Evolutionary conservation across 2,797 vertebrate species (phyloP).

Genomic region (Mormyrops boulengeri): DNA sequence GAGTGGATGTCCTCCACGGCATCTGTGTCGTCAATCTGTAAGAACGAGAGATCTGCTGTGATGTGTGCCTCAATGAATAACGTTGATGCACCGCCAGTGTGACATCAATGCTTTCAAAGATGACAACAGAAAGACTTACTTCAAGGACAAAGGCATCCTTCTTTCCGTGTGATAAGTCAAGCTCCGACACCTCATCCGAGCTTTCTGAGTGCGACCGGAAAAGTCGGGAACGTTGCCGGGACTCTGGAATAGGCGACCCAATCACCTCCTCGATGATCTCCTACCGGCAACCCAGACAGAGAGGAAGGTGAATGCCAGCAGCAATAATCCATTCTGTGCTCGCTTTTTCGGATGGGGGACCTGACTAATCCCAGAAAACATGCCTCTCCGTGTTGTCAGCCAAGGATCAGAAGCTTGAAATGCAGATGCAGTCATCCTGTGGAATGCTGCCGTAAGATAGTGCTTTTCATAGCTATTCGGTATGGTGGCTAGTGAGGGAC

Average conservation of each 20-base stretch:
- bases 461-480: neutral
- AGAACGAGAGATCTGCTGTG: neutral
- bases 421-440: neutral
- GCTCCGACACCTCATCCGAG: conserved; percentile 88
- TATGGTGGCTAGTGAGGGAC: neutral
- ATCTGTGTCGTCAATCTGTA: conserved; percentile 93
- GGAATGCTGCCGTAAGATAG: neutral
- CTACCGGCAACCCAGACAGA: conserved; percentile 48
- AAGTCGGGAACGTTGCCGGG: conserved; percentile 83
- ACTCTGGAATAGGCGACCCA: conserved; percentile 91
- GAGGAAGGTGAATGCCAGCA: conserved; percentile 11
- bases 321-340: neutral
- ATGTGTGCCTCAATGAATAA: neutral
- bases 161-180: conserved; percentile 95
- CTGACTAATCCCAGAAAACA: neutral
- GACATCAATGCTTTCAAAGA: neutral
- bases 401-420: neutral
- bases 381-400: neutral
- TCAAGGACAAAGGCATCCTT: conserved; percentile 98
- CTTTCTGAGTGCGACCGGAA: conserved; percentile 94
- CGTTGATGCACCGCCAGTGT: neutral
- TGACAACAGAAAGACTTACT: conserved; percentile 48
- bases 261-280: conserved; percentile 82
- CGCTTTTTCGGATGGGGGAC: neutral
- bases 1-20: conserved; percentile 95